A percentile compares a stretch with the other conserved stretches of the same genome.
phyloP scores from a whole-genome alignment of 2,888 invertebrate genomes.

The Drosophila helvetica region DNA sequence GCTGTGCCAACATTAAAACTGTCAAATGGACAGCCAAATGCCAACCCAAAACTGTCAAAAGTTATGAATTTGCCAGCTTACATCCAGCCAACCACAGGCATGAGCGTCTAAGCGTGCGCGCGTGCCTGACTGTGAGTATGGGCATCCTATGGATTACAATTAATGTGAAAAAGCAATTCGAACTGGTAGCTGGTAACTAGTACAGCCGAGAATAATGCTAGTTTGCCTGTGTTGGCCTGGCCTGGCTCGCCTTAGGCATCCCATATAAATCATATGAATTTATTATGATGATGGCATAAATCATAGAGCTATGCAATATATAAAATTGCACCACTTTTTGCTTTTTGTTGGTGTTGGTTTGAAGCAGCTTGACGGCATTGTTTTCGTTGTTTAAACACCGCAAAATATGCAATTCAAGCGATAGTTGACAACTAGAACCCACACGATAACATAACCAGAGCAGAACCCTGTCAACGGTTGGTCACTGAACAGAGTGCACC shows the following conservation, averaged over 20 bases:
- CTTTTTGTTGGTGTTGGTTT: slow-evolving; percentile 21
- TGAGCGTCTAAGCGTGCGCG: not conserved
- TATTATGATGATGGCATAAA: slow-evolving; percentile 84
- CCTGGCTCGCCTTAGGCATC: slow-evolving; percentile 45
- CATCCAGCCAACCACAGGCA: slow-evolving; percentile 18
- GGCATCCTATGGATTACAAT: slow-evolving; percentile 38
- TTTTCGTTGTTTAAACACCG: slow-evolving; percentile 68
- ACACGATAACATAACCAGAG: not conserved
- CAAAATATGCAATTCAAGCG: slow-evolving; percentile 69
- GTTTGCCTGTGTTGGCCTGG: slow-evolving; percentile 15
- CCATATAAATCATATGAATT: slow-evolving; percentile 83
- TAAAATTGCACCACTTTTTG: slow-evolving; percentile 58
- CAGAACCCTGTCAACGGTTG: slow-evolving; percentile 44
- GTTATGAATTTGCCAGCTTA: slow-evolving; percentile 65
- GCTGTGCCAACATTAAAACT: slow-evolving; percentile 47
- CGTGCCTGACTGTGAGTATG: not conserved
- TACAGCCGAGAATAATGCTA: slow-evolving; percentile 40
- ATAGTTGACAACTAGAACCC: slow-evolving; percentile 46
- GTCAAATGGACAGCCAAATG: slow-evolving; percentile 41
- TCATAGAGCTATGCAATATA: slow-evolving; percentile 68
- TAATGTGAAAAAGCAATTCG: slow-evolving; percentile 45
- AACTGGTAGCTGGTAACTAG: slow-evolving; percentile 41
- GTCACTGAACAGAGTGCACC: slow-evolving; percentile 53
- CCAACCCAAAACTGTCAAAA: slow-evolving; percentile 72
- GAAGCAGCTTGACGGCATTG: slow-evolving; percentile 56